Evolutionary conservation across 2,888 invertebrate species (phyloP), one percentile per base, ranked within the genome.

Genomic region (Apocheima hispidaria): DNA sequence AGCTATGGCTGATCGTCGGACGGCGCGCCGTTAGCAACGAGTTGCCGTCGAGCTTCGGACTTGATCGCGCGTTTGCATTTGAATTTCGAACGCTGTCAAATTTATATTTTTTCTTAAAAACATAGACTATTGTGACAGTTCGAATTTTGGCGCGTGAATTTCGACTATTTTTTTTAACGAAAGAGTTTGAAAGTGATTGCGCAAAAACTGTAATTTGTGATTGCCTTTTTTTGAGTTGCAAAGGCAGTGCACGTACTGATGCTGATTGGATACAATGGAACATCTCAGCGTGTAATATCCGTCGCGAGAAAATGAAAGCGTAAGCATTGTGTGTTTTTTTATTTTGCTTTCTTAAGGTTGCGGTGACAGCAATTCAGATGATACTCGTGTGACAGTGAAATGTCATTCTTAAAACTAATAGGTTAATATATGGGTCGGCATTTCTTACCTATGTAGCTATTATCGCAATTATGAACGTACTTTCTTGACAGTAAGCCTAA

Each of bases 241-340:
- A 44, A 55, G 36, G 55, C 56, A 81, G 84, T 83, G 82, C 66
- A 66, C 71, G 71, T 75, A 80, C 74, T 74, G 72, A 68, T 74
- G 75, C 77, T 79, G 83, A 83, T 83, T 82, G 82, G 76, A 79
- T 74, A 89, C 86, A 88, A 90, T 88, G 86, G 81, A 74, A 80
- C 79, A 84, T 84, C 79, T 77, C 78, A 77, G 74, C 80, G 75
- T 79, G 87, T 88, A 84, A 88, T 88, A 83, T 84, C 84, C 79
- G 82, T 82, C 81, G 75, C 81, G 75, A 79, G 86, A 92, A 90
- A 90, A 92, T 92, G 92, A 89, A 84, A 88, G 82, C 85, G 92
- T 92, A 86, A 92, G 92, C 80, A 85, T 83, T 84, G 77, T 83
- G 70, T 75, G 69, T 69, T 79, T 79, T 78, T 83, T 79, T 67